Conservation (phyloP, 2,888 invertebrate genomes). For the Entomobrya multifasciata region DNA sequence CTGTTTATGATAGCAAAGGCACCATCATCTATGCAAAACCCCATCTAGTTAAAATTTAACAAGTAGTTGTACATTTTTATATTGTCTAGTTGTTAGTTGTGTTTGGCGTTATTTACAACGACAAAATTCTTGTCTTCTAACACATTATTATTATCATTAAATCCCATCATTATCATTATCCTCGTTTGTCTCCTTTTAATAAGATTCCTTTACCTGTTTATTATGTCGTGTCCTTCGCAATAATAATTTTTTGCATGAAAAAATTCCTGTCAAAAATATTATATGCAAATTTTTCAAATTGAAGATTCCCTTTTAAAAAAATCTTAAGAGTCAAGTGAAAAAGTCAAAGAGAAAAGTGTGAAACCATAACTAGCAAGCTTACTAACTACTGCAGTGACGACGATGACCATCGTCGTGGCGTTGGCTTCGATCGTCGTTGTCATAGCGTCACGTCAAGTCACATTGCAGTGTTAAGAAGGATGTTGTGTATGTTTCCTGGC, state of each 20-base stretch:
- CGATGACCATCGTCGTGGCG: no score
- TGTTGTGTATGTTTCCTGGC: no score
- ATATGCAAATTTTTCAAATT: conserved; percentile 11
- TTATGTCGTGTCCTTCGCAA: conserved; percentile 42
- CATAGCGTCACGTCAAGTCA: no score
- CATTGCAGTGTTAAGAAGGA: background rate
- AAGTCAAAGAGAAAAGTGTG: no score
- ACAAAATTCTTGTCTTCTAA: background rate
- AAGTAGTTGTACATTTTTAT: no score
- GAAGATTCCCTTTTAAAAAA: background rate
- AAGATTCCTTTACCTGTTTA: conserved; percentile 19
- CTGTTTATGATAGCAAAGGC: no score
- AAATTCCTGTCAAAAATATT: conserved; percentile 17
- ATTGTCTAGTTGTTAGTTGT: no score
- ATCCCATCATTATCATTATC: conserved; percentile 33
- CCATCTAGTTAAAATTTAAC: no score
- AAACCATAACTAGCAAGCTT: background rate
- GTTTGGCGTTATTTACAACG: background rate
- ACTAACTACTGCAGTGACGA: background rate
- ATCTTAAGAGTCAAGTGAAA: conserved; percentile 1
- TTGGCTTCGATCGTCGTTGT: no score
- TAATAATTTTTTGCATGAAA: conserved; percentile 24
- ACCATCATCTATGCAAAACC: no score
- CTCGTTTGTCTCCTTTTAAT: conserved; percentile 27
- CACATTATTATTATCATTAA: conserved; percentile 6